These are phyloP conservation scores for Caenorhabditis virilis DNA, from an alignment of 2,888 invertebrate genomes.

Conservation along the genomic window DNA sequence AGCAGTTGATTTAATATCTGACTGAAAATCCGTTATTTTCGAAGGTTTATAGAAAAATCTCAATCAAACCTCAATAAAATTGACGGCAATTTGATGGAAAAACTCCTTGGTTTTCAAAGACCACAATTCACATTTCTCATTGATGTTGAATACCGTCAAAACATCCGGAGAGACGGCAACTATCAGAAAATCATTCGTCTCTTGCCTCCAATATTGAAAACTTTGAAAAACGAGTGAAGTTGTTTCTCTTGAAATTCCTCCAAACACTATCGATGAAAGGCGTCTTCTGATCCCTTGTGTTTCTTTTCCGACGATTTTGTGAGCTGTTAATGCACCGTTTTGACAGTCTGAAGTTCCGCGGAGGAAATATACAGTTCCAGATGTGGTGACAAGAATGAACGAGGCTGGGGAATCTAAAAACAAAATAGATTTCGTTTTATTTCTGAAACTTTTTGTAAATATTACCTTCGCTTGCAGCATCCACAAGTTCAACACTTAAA, in stretches of 20 bases:
- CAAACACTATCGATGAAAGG: conserved; percentile 25
- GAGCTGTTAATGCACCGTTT: conserved; percentile 7
- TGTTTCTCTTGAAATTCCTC: conserved; percentile 7
- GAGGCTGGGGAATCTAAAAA: conserved; percentile 2
- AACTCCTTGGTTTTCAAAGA: conserved; percentile 19
- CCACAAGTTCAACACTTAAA: conserved; percentile 15
- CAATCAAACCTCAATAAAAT: no score
- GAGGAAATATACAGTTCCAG: conserved; percentile 26
- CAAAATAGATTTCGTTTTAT: no score
- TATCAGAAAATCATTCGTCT: conserved; percentile 5
- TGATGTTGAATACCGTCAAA: conserved; percentile 18
- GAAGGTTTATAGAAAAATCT: no score
- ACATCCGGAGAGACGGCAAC: conserved; percentile 13
- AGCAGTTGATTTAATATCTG: neutral
- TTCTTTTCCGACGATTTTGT: conserved; percentile 17
- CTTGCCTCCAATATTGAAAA: conserved; percentile 3
- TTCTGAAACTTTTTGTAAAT: no score
- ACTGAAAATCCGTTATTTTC: no score
- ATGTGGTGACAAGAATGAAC: conserved; percentile 31
- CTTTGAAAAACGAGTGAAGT: conserved; percentile 15
- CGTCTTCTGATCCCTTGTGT: conserved; percentile 16
- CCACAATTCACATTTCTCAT: conserved; percentile 11
- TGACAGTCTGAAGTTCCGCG: conserved; percentile 15
- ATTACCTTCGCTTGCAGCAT: conserved; percentile 9
- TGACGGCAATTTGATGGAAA: conserved; percentile 6